phyloP scores from a whole-genome alignment of 2,888 invertebrate genomes.

The Agrochola litura region DNA sequence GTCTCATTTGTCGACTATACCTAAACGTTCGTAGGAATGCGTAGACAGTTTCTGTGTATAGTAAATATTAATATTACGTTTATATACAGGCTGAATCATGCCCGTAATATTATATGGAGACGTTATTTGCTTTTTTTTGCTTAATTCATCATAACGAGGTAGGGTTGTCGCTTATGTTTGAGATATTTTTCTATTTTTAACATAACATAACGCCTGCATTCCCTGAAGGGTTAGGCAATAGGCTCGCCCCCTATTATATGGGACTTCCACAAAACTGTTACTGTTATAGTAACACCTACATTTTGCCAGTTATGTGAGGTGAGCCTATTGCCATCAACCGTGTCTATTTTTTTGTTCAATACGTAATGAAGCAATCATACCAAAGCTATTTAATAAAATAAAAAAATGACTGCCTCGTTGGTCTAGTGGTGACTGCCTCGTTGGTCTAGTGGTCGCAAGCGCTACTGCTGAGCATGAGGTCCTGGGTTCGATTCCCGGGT shows the following conservation, averaged over 20 bases:
- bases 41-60: slow-evolving; percentile 42
- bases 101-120: slow-evolving; percentile 58
- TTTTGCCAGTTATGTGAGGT: too few species aligned
- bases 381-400: too few species aligned
- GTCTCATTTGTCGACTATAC: slow-evolving; percentile 9
- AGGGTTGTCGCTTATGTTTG: slow-evolving; percentile 32
- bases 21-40: slow-evolving; percentile 38
- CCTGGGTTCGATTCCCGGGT: too few species aligned
- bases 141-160: slow-evolving; percentile 56
- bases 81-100: slow-evolving; percentile 47
- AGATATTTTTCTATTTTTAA: not conserved
- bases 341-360: too few species aligned
- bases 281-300: too few species aligned
- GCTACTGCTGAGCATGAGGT: too few species aligned
- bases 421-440: too few species aligned
- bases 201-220: not conserved
- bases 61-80: slow-evolving; percentile 58
- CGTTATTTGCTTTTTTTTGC: slow-evolving; percentile 63
- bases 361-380: too few species aligned
- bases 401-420: too few species aligned
- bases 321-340: too few species aligned
- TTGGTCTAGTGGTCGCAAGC: too few species aligned
- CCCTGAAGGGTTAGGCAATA: not conserved
- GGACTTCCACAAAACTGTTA: not conserved
- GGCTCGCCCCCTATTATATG: not conserved